phyloP scores from a whole-genome alignment of 1,140 invertebrate genomes.

The Drosophila santomea region DNA sequence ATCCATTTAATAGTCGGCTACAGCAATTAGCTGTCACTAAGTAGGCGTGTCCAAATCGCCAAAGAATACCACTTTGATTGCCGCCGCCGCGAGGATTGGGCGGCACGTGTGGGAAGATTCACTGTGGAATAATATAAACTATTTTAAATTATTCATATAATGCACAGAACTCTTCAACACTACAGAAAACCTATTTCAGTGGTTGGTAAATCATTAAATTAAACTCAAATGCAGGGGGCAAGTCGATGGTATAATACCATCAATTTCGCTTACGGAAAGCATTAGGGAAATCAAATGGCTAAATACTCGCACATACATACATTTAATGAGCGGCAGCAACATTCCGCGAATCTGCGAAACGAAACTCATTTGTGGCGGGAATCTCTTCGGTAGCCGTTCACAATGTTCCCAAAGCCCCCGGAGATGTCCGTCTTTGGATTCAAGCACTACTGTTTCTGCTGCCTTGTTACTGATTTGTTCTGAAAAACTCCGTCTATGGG shows the following conservation, averaged over 20 bases:
- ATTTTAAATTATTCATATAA: no score
- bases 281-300: slow-evolving; percentile 33
- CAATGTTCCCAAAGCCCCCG: slow-evolving; percentile 37
- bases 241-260: not conserved
- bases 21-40: slow-evolving; percentile 41
- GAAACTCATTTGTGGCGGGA: slow-evolving; percentile 11
- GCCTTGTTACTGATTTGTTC: slow-evolving; percentile 26
- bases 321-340: slow-evolving; percentile 23
- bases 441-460: slow-evolving; percentile 7
- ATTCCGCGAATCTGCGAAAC: slow-evolving; percentile 6
- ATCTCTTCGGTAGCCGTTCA: slow-evolving; percentile 16
- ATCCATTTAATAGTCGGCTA: slow-evolving; percentile 11
- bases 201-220: no score
- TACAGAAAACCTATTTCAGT: no score
- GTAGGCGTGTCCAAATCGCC: slow-evolving; percentile 19
- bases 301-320: slow-evolving; percentile 2
- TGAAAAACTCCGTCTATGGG: slow-evolving; percentile 31
- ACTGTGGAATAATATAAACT: not conserved
- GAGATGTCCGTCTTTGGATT: slow-evolving; percentile 42
- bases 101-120: slow-evolving; percentile 37
- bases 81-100: not conserved
- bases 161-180: no score
- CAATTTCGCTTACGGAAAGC: slow-evolving; percentile 10
- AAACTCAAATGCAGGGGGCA: not conserved
- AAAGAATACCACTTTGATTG: slow-evolving; percentile 31